A percentile compares a stretch with the other conserved stretches of the same genome.
Conservation (phyloP, 1,140 invertebrate genomes). For the Brachionus rubens region DNA sequence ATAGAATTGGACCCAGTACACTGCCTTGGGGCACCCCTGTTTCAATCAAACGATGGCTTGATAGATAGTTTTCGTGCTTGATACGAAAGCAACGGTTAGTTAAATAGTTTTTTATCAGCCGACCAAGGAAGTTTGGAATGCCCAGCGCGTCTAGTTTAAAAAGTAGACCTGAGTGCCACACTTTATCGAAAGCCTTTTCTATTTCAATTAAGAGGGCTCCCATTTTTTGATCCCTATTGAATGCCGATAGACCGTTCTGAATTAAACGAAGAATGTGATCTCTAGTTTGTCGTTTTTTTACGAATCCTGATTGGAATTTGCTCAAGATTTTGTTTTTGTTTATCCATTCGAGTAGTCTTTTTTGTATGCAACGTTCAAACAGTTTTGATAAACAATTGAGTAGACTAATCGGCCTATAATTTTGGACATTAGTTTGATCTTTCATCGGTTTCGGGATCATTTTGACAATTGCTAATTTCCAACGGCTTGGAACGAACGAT, state of each 20-base stretch:
- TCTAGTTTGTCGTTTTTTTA: too few species aligned
- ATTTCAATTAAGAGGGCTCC: not conserved
- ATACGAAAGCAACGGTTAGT: not conserved
- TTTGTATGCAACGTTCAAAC: too few species aligned
- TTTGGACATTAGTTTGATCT: too few species aligned
- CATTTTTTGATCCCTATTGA: not conserved
- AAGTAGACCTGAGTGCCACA: not conserved
- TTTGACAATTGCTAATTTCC: too few species aligned
- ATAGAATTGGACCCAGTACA: not conserved
- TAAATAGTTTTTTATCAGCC: not conserved
- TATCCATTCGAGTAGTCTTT: too few species aligned
- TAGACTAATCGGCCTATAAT: too few species aligned
- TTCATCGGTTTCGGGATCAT: too few species aligned
- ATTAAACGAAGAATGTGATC: not conserved
- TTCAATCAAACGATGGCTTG: not conserved
- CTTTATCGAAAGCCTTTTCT: not conserved
- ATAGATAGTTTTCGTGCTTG: too few species aligned
- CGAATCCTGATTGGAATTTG: too few species aligned
- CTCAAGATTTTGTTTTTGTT: too few species aligned
- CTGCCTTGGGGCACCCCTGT: not conserved
- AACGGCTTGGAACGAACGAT: too few species aligned
- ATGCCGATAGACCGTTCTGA: not conserved
- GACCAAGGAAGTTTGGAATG: not conserved
- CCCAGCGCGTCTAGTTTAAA: not conserved
- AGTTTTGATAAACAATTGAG: too few species aligned